These are phyloP conservation scores for Myiotriccus ornatus DNA, from an alignment of 2,797 vertebrate species.

Conservation along the genomic window DNA sequence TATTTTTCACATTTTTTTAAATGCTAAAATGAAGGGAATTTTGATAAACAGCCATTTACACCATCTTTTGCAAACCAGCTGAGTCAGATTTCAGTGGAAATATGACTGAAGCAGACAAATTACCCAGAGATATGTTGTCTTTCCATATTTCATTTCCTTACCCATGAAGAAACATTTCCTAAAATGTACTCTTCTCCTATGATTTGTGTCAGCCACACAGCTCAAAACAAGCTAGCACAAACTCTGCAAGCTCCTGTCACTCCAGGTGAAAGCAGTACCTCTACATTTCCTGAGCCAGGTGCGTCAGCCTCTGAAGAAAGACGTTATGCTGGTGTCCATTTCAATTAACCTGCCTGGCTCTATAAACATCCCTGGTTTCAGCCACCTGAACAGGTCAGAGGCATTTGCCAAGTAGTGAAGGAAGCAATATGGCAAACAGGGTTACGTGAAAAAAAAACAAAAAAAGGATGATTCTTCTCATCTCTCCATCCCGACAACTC, in stretches of 20 bases:
- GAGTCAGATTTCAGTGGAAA: background rate
- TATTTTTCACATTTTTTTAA: background rate
- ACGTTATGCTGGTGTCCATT: slow-evolving; percentile 48
- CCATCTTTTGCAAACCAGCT: background rate
- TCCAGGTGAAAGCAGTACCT: slow-evolving; percentile 50
- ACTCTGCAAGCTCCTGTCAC: background rate
- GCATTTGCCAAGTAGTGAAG: slow-evolving; percentile 66
- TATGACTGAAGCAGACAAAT: slow-evolving; percentile 5
- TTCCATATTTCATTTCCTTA: slow-evolving; percentile 54
- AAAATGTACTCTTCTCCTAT: slow-evolving; percentile 38
- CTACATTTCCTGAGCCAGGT: slow-evolving; percentile 12
- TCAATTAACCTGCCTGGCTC: slow-evolving; percentile 77
- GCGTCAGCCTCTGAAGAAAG: slow-evolving; percentile 63
- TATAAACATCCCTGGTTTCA: slow-evolving; percentile 64
- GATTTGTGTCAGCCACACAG: slow-evolving; percentile 54
- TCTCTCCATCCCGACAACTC: background rate
- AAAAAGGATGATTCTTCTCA: background rate
- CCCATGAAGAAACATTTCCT: slow-evolving; percentile 60
- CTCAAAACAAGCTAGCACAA: slow-evolving; percentile 7
- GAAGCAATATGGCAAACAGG: slow-evolving; percentile 77
- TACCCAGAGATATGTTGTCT: background rate
- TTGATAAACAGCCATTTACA: background rate
- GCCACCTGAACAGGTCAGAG: slow-evolving; percentile 62
- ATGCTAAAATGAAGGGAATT: background rate
- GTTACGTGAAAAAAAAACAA: background rate